Base-by-base conservation (phyloP, 2,113 vertebrate genomes). In the Variabilichromis moorii region DNA sequence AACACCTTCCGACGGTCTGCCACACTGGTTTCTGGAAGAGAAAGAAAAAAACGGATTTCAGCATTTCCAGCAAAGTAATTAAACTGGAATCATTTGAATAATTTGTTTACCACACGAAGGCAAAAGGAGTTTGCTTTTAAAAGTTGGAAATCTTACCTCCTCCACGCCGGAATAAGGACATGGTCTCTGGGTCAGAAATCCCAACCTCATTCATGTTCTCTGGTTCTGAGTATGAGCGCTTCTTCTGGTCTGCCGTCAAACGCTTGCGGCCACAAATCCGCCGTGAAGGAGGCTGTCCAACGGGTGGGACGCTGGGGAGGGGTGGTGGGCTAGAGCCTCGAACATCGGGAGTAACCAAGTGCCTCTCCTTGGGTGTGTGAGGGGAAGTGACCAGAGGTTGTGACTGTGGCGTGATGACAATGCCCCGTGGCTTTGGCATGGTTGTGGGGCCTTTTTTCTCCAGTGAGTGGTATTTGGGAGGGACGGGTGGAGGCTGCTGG, bases 201-300 rank as follows among this genome's bases (percentile, higher is more conserved):
- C 99, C 98, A 9, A 99, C 96, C 91, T 99, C 97, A 0, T 99
- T 97, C 95, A 99, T 97, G 90, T 97, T 99, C 91, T 98, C 98
- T 0, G 99, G 99, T 95, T 99, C 99, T 0, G 99, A 99, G 93
- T 98, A 99, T 0, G 98, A 99, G 2, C 97, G 95, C 85, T 99
- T 99, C 95, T 98, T 99, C 95, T 99, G 98, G 92, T 98, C 98
- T 0, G 94, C 88, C 0, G 97, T 97, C 89, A 99, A 94, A 40
- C 98, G 97, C 83, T 96, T 97, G 26, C 98, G 97, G 4, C 97
- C 97, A 1, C 98, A 97, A 13, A 98, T 96, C 4, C 98, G 96
- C 0, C 94, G 2, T 1, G 88, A 2, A 76, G 94, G 95, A 1
- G 96, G 93, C 45, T 95, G 94, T 0, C 96, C 92, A 3, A 94